Conservation (phyloP, 2,113 vertebrate genomes). For the Eira barbara region DNA sequence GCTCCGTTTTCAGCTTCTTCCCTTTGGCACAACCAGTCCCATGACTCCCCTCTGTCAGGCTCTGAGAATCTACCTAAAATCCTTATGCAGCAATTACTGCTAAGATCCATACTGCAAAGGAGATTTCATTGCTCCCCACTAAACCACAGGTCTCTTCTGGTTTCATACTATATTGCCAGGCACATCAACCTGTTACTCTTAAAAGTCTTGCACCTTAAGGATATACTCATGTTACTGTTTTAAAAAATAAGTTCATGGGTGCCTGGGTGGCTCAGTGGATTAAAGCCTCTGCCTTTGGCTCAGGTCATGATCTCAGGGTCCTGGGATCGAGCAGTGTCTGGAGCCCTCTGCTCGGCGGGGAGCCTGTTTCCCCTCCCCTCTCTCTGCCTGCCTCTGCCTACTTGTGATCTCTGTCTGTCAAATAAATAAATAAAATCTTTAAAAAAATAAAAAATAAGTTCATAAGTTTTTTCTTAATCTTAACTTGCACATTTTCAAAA, state of each 20-base stretch:
- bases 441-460: neutral
- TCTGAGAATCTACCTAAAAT: neutral
- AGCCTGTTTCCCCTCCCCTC: no score
- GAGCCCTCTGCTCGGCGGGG: no score
- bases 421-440: no score
- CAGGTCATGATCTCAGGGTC: no score
- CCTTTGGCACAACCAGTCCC: neutral
- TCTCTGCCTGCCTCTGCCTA: no score
- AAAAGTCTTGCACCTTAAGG: neutral
- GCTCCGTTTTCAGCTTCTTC: conserved; percentile 36
- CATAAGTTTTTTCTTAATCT: neutral
- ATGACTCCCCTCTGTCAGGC: neutral
- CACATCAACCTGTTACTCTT: neutral
- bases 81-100: neutral
- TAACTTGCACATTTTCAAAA: neutral
- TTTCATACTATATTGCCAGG: neutral
- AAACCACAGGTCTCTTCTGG: neutral
- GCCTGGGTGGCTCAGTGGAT: no score
- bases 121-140: neutral
- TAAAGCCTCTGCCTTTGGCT: no score
- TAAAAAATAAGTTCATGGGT: neutral
- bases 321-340: no score
- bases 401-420: no score
- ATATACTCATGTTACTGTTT: neutral
- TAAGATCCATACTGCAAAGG: neutral